Percentiles rank a stretch among this genome's conserved stretches.
phyloP scores from a whole-genome alignment of 2,888 invertebrate genomes.

The Aethes cnicana region DNA sequence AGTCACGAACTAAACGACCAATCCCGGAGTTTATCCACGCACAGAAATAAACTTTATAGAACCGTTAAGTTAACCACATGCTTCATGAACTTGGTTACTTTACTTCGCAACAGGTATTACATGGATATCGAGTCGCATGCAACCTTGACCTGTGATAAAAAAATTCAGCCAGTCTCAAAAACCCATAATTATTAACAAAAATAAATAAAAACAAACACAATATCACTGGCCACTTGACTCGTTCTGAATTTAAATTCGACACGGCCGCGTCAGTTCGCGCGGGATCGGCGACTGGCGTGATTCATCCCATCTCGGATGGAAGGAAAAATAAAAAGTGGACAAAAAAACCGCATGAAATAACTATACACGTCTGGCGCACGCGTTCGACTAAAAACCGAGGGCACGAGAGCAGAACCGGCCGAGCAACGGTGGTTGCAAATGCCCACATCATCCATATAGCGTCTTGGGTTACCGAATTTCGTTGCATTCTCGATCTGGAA shows the following conservation, averaged over 20 bases:
- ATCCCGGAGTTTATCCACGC: background rate
- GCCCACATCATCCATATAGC: conserved; percentile 13
- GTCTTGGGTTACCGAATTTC: conserved; percentile 25
- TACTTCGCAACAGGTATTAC: too few relatives aligned
- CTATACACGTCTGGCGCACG: conserved; percentile 40
- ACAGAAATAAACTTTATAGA: conserved; percentile 13
- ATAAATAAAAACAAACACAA: conserved; percentile 33
- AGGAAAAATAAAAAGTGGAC: conserved; percentile 53
- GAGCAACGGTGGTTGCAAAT: conserved; percentile 38
- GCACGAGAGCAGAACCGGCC: conserved; percentile 58
- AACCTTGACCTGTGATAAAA: background rate
- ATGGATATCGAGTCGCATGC: background rate
- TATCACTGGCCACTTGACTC: conserved; percentile 28
- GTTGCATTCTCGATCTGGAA: conserved; percentile 16
- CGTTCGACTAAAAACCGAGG: conserved; percentile 36
- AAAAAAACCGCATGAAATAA: conserved; percentile 42
- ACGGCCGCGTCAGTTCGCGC: conserved; percentile 51
- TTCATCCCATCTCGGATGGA: conserved; percentile 62
- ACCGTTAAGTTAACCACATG: conserved; percentile 5
- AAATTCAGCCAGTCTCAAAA: conserved; percentile 10
- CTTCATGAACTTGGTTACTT: background rate
- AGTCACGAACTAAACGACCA: conserved; percentile 47
- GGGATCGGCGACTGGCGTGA: conserved; percentile 63
- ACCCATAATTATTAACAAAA: background rate
- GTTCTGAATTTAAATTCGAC: conserved; percentile 44